Evolutionary conservation across 1,140 invertebrate genomes (phyloP).

Genomic region (Dreissena rostriformis): DNA sequence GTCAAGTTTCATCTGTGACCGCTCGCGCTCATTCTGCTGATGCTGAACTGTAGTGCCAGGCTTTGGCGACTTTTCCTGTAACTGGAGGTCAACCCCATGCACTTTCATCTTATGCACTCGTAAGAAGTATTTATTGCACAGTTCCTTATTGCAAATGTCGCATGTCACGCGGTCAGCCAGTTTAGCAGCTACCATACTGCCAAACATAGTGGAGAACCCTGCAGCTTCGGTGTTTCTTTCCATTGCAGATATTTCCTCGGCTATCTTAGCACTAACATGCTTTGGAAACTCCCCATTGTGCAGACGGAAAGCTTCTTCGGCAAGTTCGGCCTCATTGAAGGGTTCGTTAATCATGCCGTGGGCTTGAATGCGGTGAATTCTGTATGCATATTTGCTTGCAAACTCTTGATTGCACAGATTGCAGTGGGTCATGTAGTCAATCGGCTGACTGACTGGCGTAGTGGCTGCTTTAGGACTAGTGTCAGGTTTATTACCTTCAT

Average conservation of each 20-base stretch:
- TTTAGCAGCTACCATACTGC: constrained; percentile 81
- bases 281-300: constrained; percentile 55
- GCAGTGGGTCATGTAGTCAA: constrained; percentile 70
- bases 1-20: constrained; percentile 21
- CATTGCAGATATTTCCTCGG: constrained; percentile 55
- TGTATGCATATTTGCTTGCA: constrained; percentile 75
- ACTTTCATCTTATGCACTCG: constrained; percentile 99
- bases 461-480: constrained; percentile 67
- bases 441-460: constrained; percentile 57
- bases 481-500: constrained; percentile 56
- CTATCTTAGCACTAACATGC: constrained; percentile 51
- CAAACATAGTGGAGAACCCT: constrained; percentile 76
- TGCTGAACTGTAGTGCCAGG: constrained; percentile 40
- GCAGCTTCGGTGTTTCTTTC: constrained; percentile 61
- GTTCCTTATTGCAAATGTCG: constrained; percentile 99
- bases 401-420: constrained; percentile 79
- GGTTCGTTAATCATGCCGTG: constrained; percentile 76
- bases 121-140: constrained; percentile 99
- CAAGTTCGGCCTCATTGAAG: constrained; percentile 55
- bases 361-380: constrained; percentile 76
- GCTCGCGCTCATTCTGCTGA: constrained; percentile 15
- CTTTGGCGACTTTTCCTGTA: constrained; percentile 54
- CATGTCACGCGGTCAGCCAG: constrained; percentile 89
- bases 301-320: constrained; percentile 49
- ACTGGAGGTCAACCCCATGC: constrained; percentile 90